phyloP scores from a whole-genome alignment of 2,113 vertebrate species.

The Pseudorasbora parva region DNA sequence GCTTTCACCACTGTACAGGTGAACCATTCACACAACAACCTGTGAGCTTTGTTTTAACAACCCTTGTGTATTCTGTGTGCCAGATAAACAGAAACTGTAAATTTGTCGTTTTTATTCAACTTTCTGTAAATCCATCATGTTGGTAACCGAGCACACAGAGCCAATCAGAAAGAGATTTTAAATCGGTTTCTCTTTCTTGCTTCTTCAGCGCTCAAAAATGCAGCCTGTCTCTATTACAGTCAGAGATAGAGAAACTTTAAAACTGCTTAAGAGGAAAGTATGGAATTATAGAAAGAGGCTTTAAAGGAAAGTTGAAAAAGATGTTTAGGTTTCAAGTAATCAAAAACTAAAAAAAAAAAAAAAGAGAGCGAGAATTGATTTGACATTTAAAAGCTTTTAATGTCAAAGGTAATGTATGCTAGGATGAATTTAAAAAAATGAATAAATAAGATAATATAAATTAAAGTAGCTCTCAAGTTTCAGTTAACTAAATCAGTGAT shows the following conservation, averaged over 20 bases:
- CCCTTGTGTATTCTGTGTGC: neutral
- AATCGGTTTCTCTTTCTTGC: neutral
- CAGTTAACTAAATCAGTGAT: neutral
- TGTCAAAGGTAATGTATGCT: neutral
- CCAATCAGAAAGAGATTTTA: conserved; percentile 3
- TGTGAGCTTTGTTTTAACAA: neutral
- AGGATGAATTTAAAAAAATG: neutral
- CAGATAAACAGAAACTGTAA: neutral
- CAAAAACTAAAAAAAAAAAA: neutral
- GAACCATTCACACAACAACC: neutral
- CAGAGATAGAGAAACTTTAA: neutral
- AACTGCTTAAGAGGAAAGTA: conserved; percentile 13
- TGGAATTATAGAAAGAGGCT: conserved; percentile 24
- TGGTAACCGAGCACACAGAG: neutral
- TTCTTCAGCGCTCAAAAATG: neutral
- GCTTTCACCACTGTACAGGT: neutral
- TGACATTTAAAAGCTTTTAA: neutral
- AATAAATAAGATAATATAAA: neutral
- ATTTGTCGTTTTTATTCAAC: neutral
- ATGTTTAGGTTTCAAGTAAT: conserved; percentile 9
- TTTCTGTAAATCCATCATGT: conserved; percentile 1
- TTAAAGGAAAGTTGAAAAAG: conserved; percentile 20
- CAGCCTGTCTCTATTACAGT: neutral
- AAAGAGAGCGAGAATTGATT: neutral
- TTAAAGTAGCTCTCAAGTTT: neutral